Conservation (phyloP, 2,888 invertebrate genomes). For the Drosophila crucigera region DNA sequence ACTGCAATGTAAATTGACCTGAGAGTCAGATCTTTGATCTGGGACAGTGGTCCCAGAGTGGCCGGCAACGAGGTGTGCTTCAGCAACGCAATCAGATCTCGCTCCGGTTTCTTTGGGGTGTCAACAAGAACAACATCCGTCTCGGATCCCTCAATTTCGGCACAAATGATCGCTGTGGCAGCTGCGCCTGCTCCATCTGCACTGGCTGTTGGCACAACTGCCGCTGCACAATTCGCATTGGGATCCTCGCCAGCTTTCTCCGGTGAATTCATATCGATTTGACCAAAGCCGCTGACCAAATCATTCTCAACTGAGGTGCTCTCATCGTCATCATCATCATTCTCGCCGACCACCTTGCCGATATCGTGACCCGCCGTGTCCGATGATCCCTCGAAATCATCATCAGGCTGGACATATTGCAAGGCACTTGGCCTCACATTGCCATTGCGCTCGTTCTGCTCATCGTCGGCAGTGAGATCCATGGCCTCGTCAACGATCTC, state of each 20-base stretch:
- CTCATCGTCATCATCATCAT: slow-evolving; percentile 87
- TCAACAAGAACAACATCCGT: slow-evolving; percentile 92
- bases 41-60: slow-evolving; percentile 75
- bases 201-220: slow-evolving; percentile 62
- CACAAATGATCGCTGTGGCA: slow-evolving; percentile 87
- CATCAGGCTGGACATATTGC: slow-evolving; percentile 47
- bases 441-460: slow-evolving; percentile 90
- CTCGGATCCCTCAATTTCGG: slow-evolving; percentile 94
- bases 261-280: slow-evolving; percentile 86
- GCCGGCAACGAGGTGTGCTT: slow-evolving; percentile 86
- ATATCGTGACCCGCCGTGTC: slow-evolving; percentile 21
- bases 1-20: slow-evolving; percentile 87
- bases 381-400: slow-evolving; percentile 43
- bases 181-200: slow-evolving; percentile 61
- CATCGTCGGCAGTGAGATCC: slow-evolving; percentile 79
- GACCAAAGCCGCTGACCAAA: slow-evolving; percentile 87
- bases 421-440: slow-evolving; percentile 86
- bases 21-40: slow-evolving; percentile 85
- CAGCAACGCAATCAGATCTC: slow-evolving; percentile 89
- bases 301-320: slow-evolving; percentile 88
- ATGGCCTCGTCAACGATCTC: slow-evolving; percentile 53
- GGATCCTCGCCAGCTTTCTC: slow-evolving; percentile 86
- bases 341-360: slow-evolving; percentile 47
- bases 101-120: slow-evolving; percentile 90
- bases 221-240: slow-evolving; percentile 85